A percentile compares a stretch with the other conserved stretches of the same genome.
Conservation (phyloP, 2,797 vertebrate genomes). For the Cynopterus sphinx region DNA sequence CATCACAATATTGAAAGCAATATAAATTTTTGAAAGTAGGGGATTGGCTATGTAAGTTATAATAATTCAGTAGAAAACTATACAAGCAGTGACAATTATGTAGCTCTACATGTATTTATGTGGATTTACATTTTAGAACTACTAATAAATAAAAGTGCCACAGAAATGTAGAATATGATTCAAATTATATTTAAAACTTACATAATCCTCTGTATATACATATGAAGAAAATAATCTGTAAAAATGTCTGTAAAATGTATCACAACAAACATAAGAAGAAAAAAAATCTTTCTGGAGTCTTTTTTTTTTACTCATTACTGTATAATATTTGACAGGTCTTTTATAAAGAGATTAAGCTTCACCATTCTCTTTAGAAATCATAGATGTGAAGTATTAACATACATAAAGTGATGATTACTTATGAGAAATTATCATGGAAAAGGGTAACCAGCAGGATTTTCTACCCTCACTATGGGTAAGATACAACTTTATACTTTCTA, state of each 20-base stretch:
- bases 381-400: neutral
- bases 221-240: neutral
- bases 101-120: neutral
- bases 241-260: neutral
- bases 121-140: neutral
- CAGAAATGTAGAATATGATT: neutral
- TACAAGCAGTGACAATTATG: neutral
- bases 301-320: neutral
- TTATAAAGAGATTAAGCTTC: neutral
- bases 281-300: neutral
- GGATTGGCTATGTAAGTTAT: neutral
- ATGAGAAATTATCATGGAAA: neutral
- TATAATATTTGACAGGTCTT: neutral
- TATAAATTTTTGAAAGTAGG: neutral
- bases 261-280: neutral
- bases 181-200: conserved; percentile 25
- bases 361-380: neutral
- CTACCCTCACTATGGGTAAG: neutral
- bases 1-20: neutral
- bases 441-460: neutral
- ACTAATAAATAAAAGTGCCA: neutral
- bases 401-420: neutral
- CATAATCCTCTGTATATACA: neutral
- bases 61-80: neutral
- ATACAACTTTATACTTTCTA: neutral